phyloP scores from a whole-genome alignment of 2,888 invertebrate genomes.

The Aleiodes leptofemur region DNA sequence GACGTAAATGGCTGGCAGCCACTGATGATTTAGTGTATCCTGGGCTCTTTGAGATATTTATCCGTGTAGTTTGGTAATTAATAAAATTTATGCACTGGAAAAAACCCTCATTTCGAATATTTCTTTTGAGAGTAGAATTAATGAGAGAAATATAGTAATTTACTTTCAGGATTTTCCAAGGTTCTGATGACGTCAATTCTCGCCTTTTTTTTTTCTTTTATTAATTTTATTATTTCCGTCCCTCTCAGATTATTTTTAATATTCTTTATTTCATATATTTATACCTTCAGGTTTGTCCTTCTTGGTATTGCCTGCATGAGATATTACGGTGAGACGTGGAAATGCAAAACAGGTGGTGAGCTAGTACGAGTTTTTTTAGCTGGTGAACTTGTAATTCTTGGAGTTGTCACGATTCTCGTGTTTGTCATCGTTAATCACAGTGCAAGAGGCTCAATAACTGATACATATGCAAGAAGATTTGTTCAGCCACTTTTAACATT shows the following conservation, averaged over 20 bases:
- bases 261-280: background rate
- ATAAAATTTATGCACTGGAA: slow-evolving; percentile 40
- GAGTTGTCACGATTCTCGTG: slow-evolving; percentile 80
- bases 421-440: slow-evolving; percentile 83
- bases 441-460: slow-evolving; percentile 87
- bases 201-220: slow-evolving; percentile 14
- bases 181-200: slow-evolving; percentile 21
- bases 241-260: background rate
- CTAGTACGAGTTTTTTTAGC: slow-evolving; percentile 85
- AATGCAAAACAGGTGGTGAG: slow-evolving; percentile 83
- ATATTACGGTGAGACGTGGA: slow-evolving; percentile 82
- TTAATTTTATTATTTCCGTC: background rate
- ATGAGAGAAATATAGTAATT: background rate
- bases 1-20: slow-evolving; percentile 92
- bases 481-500: slow-evolving; percentile 84
- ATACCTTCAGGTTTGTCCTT: slow-evolving; percentile 79
- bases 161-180: slow-evolving; percentile 9
- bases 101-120: background rate
- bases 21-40: slow-evolving; percentile 96
- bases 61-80: slow-evolving; percentile 83
- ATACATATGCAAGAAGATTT: slow-evolving; percentile 82
- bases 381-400: slow-evolving; percentile 82
- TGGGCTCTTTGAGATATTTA: slow-evolving; percentile 85
- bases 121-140: background rate
- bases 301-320: slow-evolving; percentile 81